Evolutionary conservation across 2,888 invertebrate genomes (phyloP).

Genomic region (Aelia acuminata): DNA sequence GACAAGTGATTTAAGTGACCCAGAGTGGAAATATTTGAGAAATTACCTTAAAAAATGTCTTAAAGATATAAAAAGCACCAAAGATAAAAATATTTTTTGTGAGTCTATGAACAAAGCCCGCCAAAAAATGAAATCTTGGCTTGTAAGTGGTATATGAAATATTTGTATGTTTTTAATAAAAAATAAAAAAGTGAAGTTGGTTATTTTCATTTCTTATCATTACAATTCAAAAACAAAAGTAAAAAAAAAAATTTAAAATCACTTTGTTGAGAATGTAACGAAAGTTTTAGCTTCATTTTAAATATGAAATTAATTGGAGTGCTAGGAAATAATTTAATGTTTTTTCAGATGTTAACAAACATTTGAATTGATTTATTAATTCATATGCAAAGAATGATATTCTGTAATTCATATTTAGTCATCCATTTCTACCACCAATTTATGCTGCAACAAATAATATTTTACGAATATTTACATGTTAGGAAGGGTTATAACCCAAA

Average conservation of each 20-base stretch:
- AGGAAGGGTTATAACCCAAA: too few relatives aligned
- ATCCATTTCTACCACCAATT: too few relatives aligned
- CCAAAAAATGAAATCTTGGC: conserved; percentile 25
- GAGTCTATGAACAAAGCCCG: conserved; percentile 34
- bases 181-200: neutral
- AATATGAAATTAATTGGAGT: neutral
- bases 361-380: neutral
- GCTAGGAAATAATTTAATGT: neutral
- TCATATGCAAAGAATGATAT: neutral
- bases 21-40: conserved; percentile 21
- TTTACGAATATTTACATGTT: too few relatives aligned
- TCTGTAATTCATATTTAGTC: neutral
- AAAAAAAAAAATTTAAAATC: too few relatives aligned
- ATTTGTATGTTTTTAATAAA: conserved; percentile 16
- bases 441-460: too few relatives aligned
- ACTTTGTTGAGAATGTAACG: too few relatives aligned
- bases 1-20: neutral
- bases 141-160: neutral
- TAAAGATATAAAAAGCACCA: neutral
- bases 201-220: neutral
- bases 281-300: neutral
- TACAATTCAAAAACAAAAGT: neutral
- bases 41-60: conserved; percentile 5
- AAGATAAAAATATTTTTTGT: conserved; percentile 30
- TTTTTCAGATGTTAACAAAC: neutral